phyloP scores from a whole-genome alignment of 2,797 vertebrate species.

The Netta rufina region DNA sequence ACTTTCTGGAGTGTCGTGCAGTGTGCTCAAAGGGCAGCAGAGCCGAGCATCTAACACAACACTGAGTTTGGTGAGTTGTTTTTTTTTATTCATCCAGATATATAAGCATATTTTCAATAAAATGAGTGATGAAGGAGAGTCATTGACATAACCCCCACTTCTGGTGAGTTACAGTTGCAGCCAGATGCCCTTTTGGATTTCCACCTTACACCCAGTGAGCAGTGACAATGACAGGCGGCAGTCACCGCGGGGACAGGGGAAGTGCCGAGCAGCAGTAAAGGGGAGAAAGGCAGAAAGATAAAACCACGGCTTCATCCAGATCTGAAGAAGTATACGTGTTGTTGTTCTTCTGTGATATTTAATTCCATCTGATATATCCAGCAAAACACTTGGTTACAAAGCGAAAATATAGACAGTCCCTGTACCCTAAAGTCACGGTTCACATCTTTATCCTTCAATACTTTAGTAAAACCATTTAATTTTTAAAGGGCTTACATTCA shows the following conservation, averaged over 20 bases:
- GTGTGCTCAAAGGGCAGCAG: slow-evolving; percentile 32
- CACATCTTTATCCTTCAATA: not conserved
- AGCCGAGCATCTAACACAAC: not conserved
- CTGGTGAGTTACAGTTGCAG: not conserved
- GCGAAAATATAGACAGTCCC: not conserved
- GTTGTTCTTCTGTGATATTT: not conserved
- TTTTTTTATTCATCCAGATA: not conserved
- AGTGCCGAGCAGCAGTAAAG: not conserved
- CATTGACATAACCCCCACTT: not conserved
- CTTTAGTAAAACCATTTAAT: not conserved
- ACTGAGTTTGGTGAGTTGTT: not conserved
- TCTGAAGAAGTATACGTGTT: not conserved
- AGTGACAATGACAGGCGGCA: not conserved
- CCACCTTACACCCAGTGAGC: not conserved
- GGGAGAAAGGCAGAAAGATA: not conserved
- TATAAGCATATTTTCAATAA: not conserved
- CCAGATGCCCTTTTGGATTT: not conserved
- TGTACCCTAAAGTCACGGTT: not conserved
- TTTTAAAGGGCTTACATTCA: not conserved
- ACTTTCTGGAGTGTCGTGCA: not conserved
- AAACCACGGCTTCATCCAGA: not conserved
- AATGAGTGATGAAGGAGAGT: not conserved
- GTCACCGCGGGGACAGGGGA: not conserved
- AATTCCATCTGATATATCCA: not conserved
- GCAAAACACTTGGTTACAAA: not conserved